These are phyloP conservation scores for Phycodurus eques DNA, from an alignment of 2,113 vertebrate species.

Conservation along the genomic window DNA sequence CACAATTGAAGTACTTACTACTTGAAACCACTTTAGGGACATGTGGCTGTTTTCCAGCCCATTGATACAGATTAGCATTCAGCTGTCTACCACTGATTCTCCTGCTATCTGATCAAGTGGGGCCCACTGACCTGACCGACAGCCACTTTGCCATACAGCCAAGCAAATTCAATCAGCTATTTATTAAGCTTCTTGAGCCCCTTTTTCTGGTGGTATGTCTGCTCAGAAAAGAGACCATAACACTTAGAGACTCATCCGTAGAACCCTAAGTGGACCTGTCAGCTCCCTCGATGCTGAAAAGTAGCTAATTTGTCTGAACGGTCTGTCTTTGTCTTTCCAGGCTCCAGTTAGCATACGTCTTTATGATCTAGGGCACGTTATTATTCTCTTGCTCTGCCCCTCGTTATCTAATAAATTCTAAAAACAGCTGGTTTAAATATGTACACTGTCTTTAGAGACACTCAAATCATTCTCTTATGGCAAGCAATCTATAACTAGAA, in stretches of 20 bases:
- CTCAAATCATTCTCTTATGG: slow-evolving; percentile 9
- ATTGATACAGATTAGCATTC: slow-evolving; percentile 63
- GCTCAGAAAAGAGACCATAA: slow-evolving; percentile 31
- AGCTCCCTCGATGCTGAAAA: slow-evolving; percentile 37
- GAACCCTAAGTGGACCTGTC: slow-evolving; percentile 42
- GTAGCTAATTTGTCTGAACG: slow-evolving; percentile 39
- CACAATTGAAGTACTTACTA: slow-evolving; percentile 25
- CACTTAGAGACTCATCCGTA: slow-evolving; percentile 20
- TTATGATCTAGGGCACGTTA: slow-evolving; percentile 17
- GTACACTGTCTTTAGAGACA: slow-evolving; percentile 2
- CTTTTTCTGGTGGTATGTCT: slow-evolving; percentile 41
- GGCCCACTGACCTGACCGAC: slow-evolving; percentile 64
- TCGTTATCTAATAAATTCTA: slow-evolving; percentile 1
- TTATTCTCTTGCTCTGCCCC: slow-evolving; percentile 15
- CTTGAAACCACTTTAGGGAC: slow-evolving; percentile 23
- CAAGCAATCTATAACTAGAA: background rate
- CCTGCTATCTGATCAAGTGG: slow-evolving; percentile 65
- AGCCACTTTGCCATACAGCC: slow-evolving; percentile 52
- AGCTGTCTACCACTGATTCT: slow-evolving; percentile 54
- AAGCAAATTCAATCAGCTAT: slow-evolving; percentile 59
- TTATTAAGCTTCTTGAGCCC: slow-evolving; percentile 43
- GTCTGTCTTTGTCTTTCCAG: slow-evolving; percentile 18
- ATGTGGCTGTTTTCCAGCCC: slow-evolving; percentile 39
- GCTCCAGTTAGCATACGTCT: slow-evolving; percentile 13
- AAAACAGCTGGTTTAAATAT: slow-evolving; percentile 14